Base-by-base conservation (phyloP, 2,888 invertebrate species). In the Diplazon laetatorius region DNA sequence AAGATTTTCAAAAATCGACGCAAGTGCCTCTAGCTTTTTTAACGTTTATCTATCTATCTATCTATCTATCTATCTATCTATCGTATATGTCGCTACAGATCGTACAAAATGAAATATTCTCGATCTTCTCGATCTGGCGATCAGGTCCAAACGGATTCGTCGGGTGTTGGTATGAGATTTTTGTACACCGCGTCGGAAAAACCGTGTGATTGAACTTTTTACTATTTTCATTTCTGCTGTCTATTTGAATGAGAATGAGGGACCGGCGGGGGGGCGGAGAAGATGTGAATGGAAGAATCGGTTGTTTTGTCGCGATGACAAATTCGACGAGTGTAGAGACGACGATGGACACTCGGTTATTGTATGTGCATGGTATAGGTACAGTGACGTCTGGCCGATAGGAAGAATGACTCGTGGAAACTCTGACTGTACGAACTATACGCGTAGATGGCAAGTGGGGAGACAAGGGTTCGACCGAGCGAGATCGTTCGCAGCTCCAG, bases 211-310 rank as follows among this genome's bases (percentile, higher is more conserved):
- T n/a, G n/a, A n/a, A n/a, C n/a, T n/a, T n/a, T n/a, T n/a, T n/a
- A n/a, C n/a, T 62, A 30, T 59, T 59, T 30, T 30, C 30, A 30
- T 30, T 30, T n/a, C n/a, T n/a, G n/a, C n/a, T n/a, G n/a, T n/a
- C n/a, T 63, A 78, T 78, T 69, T 59, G 63, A 73, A 73, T 73
- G 73, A 63, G 77, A 78, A 78, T 69, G 77, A 69, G 68, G 68
- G 62, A 57, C 66, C 68, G 62, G 60, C 30, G 77, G 69, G 50
- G 50, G 65, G 52, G 22, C 37, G 39, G 25, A 39, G 18, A 52
- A 52, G 63, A 73, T 57, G 48, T 39, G 35, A 52, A 59, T 57
- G 50, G 46, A 57, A 60, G 16, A 44, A n/a, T 14, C 25, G 39
- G 50, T 59, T 8, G 65, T 42, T 42, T 44, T 52, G 50, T 50